Base-by-base conservation (phyloP, 2,113 vertebrate species). In the Anas platyrhynchos region DNA sequence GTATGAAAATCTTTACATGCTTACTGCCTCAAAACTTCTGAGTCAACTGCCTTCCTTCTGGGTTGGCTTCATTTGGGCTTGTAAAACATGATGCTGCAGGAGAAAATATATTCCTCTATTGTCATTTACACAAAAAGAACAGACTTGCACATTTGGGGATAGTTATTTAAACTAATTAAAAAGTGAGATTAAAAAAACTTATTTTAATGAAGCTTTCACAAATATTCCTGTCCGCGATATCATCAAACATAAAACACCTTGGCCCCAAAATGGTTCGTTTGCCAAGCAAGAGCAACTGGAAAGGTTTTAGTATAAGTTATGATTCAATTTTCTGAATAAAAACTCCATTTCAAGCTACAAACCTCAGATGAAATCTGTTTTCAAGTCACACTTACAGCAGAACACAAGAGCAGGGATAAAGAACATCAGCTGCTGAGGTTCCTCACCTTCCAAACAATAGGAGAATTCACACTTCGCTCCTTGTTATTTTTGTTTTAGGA, bases 151-250 rank as follows among this genome's bases (percentile, higher is more conserved):
- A 94, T 91, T 81, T 91, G 73, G 88, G 29, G 69, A 63, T 85
- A 48, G 79, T 94, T 93, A 94, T 82, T 94, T 82, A 71, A 80
- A 93, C 55, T 73, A 75, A 92, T 76, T 89, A 46, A 95, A 91
- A 14, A 11, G 10, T 77, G 34, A 81, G 52, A 87, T 68, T 84
- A 68, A 92, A 91, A 84, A 34, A 91, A 91, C 21, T 25, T 36
- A 89, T 89, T 92, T 85, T 82, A 84, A 81, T 84, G 23, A 73
- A 20, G 4, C 67, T 82, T 65, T 55, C 67, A 66, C 36, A 83
- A 71, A 77, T 72, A 78, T 4, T 32, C 48, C 62, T 65, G 58
- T 55, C 0, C 44, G 0, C 13, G 41, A 22, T 76, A 69, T 38
- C 34, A 92, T 76, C 44, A 83, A 79, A 68, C 21, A 63, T 0